Percentiles rank a stretch among this genome's conserved stretches.
Conservation (phyloP, 1,140 invertebrate species). For the Drosophila subobscura region DNA sequence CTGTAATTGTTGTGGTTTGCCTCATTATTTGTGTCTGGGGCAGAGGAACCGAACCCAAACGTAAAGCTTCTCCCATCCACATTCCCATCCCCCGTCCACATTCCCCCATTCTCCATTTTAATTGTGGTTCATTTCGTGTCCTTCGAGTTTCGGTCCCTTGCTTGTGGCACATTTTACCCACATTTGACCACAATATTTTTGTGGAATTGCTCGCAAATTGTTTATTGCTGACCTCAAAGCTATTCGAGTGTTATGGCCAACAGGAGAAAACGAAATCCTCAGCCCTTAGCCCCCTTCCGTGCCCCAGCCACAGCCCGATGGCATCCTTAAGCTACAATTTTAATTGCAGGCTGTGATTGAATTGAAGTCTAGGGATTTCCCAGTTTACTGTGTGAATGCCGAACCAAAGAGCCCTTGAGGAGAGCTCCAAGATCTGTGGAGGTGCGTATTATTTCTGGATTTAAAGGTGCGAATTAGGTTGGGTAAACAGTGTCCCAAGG, state of each 20-base stretch:
- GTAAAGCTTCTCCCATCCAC: not conserved
- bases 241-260: slow-evolving; percentile 36
- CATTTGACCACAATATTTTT: slow-evolving; percentile 61
- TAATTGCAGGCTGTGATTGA: slow-evolving; percentile 31
- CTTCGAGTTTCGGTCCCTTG: slow-evolving; percentile 41
- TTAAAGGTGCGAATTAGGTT: too few species aligned
- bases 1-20: slow-evolving; percentile 58
- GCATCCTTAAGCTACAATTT: slow-evolving; percentile 9
- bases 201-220: slow-evolving; percentile 54
- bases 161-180: slow-evolving; percentile 45
- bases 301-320: slow-evolving; percentile 7
- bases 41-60: not conserved
- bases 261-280: slow-evolving; percentile 13
- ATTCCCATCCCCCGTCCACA: not conserved
- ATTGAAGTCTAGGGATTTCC: not conserved
- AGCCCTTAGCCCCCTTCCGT: slow-evolving; percentile 7
- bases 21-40: slow-evolving; percentile 55
- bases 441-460: too few species aligned
- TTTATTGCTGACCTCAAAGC: slow-evolving; percentile 57
- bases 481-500: too few species aligned
- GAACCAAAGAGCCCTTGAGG: not conserved
- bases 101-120: not conserved
- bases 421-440: not conserved
- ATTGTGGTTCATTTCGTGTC: slow-evolving; percentile 42
- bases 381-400: not conserved